These are phyloP conservation scores for Drosophila histrio DNA, from an alignment of 2,888 invertebrate genomes.

Conservation along the genomic window DNA sequence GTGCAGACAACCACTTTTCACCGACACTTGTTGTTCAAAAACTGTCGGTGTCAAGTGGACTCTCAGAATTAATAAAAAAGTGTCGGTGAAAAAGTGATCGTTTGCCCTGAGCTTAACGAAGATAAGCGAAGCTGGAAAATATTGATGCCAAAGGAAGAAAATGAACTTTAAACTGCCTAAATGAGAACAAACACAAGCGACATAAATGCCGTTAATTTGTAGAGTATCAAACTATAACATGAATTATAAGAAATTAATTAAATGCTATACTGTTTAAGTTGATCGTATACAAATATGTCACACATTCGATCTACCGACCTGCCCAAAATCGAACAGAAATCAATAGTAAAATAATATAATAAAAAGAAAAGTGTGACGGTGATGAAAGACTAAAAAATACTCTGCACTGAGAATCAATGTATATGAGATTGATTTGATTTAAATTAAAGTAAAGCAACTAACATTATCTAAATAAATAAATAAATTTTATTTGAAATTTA, in stretches of 20 bases:
- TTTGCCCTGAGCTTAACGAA: too few relatives aligned
- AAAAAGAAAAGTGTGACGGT: background rate
- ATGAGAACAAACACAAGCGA: background rate
- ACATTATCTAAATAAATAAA: too few relatives aligned
- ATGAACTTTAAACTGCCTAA: too few relatives aligned
- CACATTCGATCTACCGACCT: slow-evolving; percentile 13
- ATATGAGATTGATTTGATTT: background rate
- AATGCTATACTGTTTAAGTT: slow-evolving; percentile 4
- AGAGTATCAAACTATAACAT: slow-evolving; percentile 8
- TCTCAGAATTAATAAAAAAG: too few relatives aligned
- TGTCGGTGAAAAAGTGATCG: too few relatives aligned
- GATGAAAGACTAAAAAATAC: background rate
- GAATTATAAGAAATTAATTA: slow-evolving; percentile 12
- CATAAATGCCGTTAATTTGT: background rate
- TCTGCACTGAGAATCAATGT: background rate
- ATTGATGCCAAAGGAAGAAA: background rate
- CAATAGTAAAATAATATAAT: slow-evolving; percentile 8
- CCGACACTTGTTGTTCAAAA: too few relatives aligned
- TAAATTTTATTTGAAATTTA: too few relatives aligned
- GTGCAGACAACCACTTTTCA: too few relatives aligned
- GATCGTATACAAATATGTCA: slow-evolving; percentile 3
- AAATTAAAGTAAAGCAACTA: too few relatives aligned
- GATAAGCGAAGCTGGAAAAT: too few relatives aligned
- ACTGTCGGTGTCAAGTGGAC: too few relatives aligned
- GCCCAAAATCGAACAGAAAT: slow-evolving; percentile 23